phyloP scores from a whole-genome alignment of 2,797 vertebrate species.

The Pyrocephalus nanus region DNA sequence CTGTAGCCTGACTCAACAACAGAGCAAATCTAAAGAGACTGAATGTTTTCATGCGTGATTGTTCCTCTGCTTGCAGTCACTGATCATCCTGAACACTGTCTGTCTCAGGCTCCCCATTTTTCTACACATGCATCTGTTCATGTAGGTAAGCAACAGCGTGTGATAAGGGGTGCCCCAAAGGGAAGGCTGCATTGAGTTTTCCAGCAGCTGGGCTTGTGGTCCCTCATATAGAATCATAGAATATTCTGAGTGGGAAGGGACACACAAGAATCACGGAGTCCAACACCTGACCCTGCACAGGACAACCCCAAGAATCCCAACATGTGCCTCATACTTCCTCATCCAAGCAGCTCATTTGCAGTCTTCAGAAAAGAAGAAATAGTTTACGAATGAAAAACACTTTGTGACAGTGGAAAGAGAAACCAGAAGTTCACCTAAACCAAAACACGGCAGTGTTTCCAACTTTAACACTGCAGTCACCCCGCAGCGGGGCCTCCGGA shows the following conservation, averaged over 20 bases:
- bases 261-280: neutral
- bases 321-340: neutral
- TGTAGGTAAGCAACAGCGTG: rapidly evolving
- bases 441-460: rapidly evolving
- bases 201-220: neutral
- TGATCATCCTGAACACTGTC: rapidly evolving
- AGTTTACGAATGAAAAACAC: neutral
- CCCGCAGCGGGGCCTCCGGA: neutral
- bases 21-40: neutral
- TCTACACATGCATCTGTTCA: too few relatives aligned
- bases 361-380: neutral
- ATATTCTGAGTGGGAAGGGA: neutral
- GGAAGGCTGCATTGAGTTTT: neutral
- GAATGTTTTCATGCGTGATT: neutral
- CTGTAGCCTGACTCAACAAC: neutral
- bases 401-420: neutral
- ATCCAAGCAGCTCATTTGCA: neutral
- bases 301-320: neutral
- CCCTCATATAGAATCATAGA: neutral
- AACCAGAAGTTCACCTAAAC: neutral
- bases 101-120: neutral
- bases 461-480: neutral
- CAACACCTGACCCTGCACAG: neutral
- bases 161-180: neutral
- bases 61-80: neutral